Evolutionary conservation across 2,888 invertebrate genomes (phyloP).

Genomic region (Drosophila kokeensis): DNA sequence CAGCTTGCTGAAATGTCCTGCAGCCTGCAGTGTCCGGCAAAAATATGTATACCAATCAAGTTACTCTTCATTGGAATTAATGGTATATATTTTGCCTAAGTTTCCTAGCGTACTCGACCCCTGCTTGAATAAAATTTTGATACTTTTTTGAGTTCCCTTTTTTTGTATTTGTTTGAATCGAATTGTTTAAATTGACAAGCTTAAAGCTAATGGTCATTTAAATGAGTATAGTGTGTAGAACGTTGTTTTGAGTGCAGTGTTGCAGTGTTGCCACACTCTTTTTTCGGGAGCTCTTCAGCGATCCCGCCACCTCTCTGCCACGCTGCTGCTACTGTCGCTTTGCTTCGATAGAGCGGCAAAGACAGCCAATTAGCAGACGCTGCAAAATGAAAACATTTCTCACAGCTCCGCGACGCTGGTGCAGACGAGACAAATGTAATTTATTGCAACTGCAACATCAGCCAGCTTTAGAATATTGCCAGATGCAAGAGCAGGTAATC

Average conservation of each 20-base stretch:
- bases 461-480: conserved; percentile 28
- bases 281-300: background rate
- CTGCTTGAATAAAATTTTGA: too few relatives aligned
- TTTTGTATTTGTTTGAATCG: background rate
- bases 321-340: background rate
- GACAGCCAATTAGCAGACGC: conserved; percentile 71
- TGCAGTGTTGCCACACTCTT: background rate
- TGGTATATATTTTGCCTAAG: background rate
- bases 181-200: background rate
- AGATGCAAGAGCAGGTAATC: conserved; percentile 17
- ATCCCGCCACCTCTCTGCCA: background rate
- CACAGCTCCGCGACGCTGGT: conserved; percentile 61
- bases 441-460: conserved; percentile 63
- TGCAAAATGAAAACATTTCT: conserved; percentile 81
- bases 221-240: background rate
- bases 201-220: background rate
- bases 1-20: too few relatives aligned
- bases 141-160: too few relatives aligned
- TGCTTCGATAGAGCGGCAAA: conserved; percentile 6
- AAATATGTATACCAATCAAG: background rate
- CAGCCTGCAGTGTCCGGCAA: background rate
- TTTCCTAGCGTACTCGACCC: background rate
- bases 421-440: conserved; percentile 61
- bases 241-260: background rate
- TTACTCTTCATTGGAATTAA: background rate